Evolutionary conservation across 1,140 invertebrate species (phyloP).

Genomic region (Sinonovacula constricta): DNA sequence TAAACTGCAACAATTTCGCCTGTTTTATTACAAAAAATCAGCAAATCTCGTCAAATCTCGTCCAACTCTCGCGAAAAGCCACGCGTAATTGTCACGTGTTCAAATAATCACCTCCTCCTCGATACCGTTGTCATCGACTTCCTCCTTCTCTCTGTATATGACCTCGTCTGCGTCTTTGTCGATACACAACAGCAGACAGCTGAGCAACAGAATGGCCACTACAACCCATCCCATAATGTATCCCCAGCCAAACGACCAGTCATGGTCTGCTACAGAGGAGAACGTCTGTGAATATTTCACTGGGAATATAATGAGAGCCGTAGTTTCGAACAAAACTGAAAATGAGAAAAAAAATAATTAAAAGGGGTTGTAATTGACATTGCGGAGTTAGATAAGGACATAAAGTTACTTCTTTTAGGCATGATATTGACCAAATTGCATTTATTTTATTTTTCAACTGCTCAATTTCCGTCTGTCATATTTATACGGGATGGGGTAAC

Average conservation of each 20-base stretch:
- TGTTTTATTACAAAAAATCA: no score
- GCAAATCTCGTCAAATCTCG: no score
- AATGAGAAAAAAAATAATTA: slow-evolving; percentile 50
- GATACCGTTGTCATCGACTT: slow-evolving; percentile 56
- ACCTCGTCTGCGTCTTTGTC: slow-evolving; percentile 99
- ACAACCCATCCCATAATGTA: slow-evolving; percentile 98
- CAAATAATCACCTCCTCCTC: slow-evolving; percentile 47
- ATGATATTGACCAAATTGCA: no score
- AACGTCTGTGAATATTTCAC: slow-evolving; percentile 96
- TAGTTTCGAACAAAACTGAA: slow-evolving; percentile 93
- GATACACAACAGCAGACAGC: slow-evolving; percentile 93
- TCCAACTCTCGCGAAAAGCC: no score
- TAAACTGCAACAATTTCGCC: no score
- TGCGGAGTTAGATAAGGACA: no score
- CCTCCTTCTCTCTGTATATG: slow-evolving; percentile 93
- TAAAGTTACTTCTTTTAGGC: no score
- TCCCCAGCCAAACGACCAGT: slow-evolving; percentile 96
- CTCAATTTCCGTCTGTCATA: no score
- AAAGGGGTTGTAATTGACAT: no score
- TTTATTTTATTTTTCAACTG: no score
- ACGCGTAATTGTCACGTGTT: no score
- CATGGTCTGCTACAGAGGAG: slow-evolving; percentile 82
- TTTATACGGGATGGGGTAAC: no score
- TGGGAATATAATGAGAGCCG: slow-evolving; percentile 97
- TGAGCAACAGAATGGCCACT: slow-evolving; percentile 96